Evolutionary conservation across 1,140 invertebrate genomes (phyloP), one percentile per base, ranked within the genome.

Genomic region (Aleiodes sp.): DNA sequence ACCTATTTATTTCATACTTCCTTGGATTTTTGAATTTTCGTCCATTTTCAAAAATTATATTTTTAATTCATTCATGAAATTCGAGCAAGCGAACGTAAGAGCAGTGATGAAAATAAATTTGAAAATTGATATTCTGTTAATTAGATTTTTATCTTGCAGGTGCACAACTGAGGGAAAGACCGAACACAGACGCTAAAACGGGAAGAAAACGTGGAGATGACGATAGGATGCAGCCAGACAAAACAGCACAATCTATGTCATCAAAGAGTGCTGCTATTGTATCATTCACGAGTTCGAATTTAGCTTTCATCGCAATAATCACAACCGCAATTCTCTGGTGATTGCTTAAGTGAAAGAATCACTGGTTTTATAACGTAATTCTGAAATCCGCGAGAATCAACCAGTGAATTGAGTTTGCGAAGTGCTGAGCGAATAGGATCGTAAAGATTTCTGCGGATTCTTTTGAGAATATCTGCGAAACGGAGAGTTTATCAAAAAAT

Each of bases 231-330:
- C 73, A 76, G 72, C 77, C 78, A 43, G 83, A 85, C 65, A 85
- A 85, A 68, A 82, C 83, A 24, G 78, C 82, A 8, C 82, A 84
- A 63, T 86, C 84, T 60, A 84, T 84, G 77, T 85, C 84, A 9
- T 84, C 83, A n/a, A 82, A 67, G 31, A 75, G 70, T 71, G 56
- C 72, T 3, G 63, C 65, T 21, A 67, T 68, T 28, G 21, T 74
- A 29, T 72, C 70, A 37, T 31, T 74, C 68, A 59, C 63, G 3
- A 33, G 31, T 19, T 52, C 52, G 4, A 65, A 70, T 46, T 39
- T 62, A 10, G 24, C 60, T 46, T 43, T 62, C 2, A 14, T 75
- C 24, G 31, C 52, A 9, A 68, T 70, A 16, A 6, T 72, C 14
- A 59, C 72, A 2, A 69, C 62, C 1, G 28, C 21, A 52, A 4